Percentiles rank a stretch among this genome's conserved stretches.
Evolutionary conservation across 2,888 invertebrate species (phyloP).

Genomic region (Dioctria rufipes): DNA sequence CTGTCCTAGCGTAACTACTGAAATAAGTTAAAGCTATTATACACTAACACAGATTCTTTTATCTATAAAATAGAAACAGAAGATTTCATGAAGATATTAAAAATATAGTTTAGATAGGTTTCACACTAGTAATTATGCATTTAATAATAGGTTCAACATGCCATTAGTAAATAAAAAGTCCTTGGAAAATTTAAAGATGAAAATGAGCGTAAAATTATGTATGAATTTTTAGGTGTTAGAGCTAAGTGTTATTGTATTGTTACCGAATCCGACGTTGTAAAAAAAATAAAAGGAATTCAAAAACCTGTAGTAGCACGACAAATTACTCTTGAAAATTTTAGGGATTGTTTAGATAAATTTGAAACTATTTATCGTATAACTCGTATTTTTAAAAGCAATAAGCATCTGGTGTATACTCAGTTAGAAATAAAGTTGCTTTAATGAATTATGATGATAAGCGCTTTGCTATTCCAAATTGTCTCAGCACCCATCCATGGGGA

Average conservation of each 20-base stretch:
- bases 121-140: slow-evolving; percentile 54
- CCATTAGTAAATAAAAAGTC: slow-evolving; percentile 58
- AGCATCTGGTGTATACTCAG: neutral
- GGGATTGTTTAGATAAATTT: too few relatives aligned
- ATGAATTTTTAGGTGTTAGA: too few relatives aligned
- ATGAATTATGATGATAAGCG: neutral
- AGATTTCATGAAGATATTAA: slow-evolving; percentile 55
- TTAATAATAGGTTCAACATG: slow-evolving; percentile 31
- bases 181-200: neutral
- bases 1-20: too few relatives aligned
- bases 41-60: slow-evolving; percentile 57
- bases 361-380: too few relatives aligned
- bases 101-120: slow-evolving; percentile 49
- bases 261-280: too few relatives aligned
- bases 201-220: too few relatives aligned
- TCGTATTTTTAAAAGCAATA: neutral
- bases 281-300: too few relatives aligned
- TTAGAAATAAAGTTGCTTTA: neutral
- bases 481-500: neutral
- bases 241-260: too few relatives aligned
- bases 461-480: neutral
- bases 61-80: slow-evolving; percentile 53
- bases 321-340: neutral
- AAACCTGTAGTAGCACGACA: too few relatives aligned
- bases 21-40: slow-evolving; percentile 13